Conservation (phyloP, 2,888 invertebrate genomes). For the Calameuta pallipes region DNA sequence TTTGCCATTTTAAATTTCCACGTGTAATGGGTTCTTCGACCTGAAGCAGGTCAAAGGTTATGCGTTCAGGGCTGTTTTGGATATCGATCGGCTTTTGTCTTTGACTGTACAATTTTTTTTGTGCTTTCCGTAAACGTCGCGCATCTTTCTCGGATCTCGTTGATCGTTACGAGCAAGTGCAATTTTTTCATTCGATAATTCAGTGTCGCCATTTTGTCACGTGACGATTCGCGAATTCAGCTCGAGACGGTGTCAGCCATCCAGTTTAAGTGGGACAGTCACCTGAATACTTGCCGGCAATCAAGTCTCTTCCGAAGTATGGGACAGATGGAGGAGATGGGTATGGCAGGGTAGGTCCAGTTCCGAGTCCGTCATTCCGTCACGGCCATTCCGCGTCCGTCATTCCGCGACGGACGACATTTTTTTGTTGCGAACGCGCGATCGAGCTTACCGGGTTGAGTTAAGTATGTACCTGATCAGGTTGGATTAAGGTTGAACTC, state of each 20-base stretch:
- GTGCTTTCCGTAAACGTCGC: too few species aligned
- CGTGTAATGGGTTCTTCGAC: too few species aligned
- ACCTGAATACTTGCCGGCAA: constrained; percentile 60
- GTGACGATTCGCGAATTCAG: neutral
- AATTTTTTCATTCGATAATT: neutral
- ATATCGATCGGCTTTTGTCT: neutral
- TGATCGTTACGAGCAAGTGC: neutral
- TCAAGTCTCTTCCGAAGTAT: constrained; percentile 46
- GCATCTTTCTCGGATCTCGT: too few species aligned
- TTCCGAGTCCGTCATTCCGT: constrained; percentile 29
- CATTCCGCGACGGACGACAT: neutral
- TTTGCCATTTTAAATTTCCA: neutral
- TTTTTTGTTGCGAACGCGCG: neutral
- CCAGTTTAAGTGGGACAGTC: constrained; percentile 56
- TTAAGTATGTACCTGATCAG: neutral
- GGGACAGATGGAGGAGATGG: constrained; percentile 24
- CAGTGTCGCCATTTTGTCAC: neutral
- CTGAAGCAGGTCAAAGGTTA: too few species aligned
- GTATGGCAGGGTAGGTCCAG: constrained; percentile 32
- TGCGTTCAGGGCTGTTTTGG: neutral
- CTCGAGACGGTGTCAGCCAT: constrained; percentile 11
- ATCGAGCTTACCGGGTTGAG: neutral
- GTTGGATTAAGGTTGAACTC: neutral
- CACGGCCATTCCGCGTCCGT: constrained; percentile 21
- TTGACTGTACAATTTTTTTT: neutral